A percentile compares a stretch with the other conserved stretches of the same genome.
Conservation (phyloP, 2,888 invertebrate species). For the Eumerus sabulonum region DNA sequence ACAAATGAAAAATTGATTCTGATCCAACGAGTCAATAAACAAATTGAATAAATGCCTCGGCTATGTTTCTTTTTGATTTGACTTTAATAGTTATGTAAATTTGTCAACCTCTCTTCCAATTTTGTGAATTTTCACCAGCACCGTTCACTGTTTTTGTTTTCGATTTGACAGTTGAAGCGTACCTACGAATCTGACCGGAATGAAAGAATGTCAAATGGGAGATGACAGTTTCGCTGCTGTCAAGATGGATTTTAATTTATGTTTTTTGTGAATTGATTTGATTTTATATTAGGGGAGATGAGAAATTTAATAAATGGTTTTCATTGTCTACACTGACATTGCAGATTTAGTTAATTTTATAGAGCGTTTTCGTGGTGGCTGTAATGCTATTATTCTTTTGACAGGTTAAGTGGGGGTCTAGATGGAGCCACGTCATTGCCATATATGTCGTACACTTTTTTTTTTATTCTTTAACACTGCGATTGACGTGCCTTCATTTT, state of each 20-base stretch:
- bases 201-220: constrained; percentile 28
- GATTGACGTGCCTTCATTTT: too few relatives aligned
- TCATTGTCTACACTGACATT: too few relatives aligned
- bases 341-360: too few relatives aligned
- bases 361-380: too few relatives aligned
- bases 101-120: constrained; percentile 57
- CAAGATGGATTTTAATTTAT: neutral
- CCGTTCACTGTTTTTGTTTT: constrained; percentile 67
- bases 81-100: constrained; percentile 64
- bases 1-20: constrained; percentile 17
- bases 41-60: constrained; percentile 10
- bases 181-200: constrained; percentile 13
- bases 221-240: constrained; percentile 45
- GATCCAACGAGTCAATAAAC: constrained; percentile 4
- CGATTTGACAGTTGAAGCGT: constrained; percentile 59
- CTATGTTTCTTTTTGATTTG: constrained; percentile 20
- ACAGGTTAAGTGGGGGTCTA: constrained; percentile 1
- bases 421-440: neutral
- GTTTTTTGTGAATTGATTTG: too few relatives aligned
- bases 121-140: constrained; percentile 58
- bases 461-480: too few relatives aligned
- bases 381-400: neutral
- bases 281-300: too few relatives aligned
- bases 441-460: too few relatives aligned
- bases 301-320: too few relatives aligned